Evolutionary conservation across 2,888 invertebrate species (phyloP).

Genomic region (Galeruca laticollis): DNA sequence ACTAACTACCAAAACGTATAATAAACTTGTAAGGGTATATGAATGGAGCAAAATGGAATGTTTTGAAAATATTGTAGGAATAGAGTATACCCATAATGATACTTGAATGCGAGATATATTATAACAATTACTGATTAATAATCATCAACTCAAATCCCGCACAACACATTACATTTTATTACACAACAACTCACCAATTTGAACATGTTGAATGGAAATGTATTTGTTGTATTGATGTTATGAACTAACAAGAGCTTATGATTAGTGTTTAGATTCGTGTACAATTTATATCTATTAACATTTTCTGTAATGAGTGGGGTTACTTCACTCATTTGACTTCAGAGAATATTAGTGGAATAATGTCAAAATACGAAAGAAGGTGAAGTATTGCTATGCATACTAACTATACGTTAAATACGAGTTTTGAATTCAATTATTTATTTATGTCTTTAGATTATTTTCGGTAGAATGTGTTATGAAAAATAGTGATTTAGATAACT

Average conservation of each 20-base stretch:
- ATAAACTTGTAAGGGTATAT: no score
- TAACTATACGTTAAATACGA: not conserved
- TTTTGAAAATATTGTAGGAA: no score
- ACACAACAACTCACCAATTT: slow-evolving; percentile 14
- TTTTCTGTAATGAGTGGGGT: not conserved
- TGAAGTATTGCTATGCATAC: slow-evolving; percentile 4
- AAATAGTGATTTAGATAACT: no score
- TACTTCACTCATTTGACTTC: not conserved
- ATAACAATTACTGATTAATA: no score
- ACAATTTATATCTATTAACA: not conserved
- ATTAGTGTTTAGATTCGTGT: not conserved
- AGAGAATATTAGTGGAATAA: not conserved
- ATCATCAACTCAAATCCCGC: no score
- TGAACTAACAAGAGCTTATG: not conserved
- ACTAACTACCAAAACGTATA: no score
- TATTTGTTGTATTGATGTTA: not conserved
- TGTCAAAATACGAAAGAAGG: slow-evolving; percentile 15
- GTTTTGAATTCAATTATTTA: not conserved
- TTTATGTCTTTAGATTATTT: not conserved
- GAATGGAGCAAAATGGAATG: no score
- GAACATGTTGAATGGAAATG: slow-evolving; percentile 2
- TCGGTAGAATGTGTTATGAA: not conserved
- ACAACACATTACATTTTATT: not conserved
- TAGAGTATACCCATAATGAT: no score
- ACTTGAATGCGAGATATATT: no score